Base-by-base conservation (phyloP, 2,888 invertebrate genomes). In the Drosophila austrosaltans region DNA sequence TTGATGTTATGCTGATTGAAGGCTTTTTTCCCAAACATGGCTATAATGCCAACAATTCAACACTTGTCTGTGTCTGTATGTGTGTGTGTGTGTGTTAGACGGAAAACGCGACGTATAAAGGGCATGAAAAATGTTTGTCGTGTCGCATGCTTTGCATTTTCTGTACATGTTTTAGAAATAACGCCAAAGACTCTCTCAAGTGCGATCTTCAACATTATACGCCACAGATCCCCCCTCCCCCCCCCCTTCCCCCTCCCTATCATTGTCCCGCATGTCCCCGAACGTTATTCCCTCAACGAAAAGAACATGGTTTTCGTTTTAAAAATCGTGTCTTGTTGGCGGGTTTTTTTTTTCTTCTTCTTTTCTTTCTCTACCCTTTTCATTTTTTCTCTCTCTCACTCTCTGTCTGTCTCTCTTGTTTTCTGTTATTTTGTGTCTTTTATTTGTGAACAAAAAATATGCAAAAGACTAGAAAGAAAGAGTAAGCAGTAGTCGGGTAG, bases 271-370 rank as follows among this genome's bases (percentile, higher is more conserved):
- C 48, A 4, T 4, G 3, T 3, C 48, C 3, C 10, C 12, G 4
- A 48, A 25, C 25, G 16, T 16, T 8, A 36, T 36, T 25, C 48
- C 48, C 48, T 1, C 22, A 36, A 36, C 12, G 12, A 48, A 48
- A 87, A 81, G 75, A 83, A 83, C 82, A 83, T 88, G 89, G 89
- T 86, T 83, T 83, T 83, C 82, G 87, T 83, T 83, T 88, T 88
- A 88, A 86, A 86, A 83, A 83, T 83, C 82, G 82, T 83, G 82
- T 83, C 82, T 83, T 83, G 89, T 88, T 88, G 73, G 61, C 72
- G 74, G 74, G 48, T 60, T 72, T 57, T 54, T 54, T 25, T 42
- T 7, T 44, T 44, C 20, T 44, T 48, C 36, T 48, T 48, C 25
- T 25, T 25, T 48, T 48, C 48, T 16, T 48, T 36, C 10, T 25